Evolutionary conservation across 2,888 invertebrate genomes (phyloP).

Genomic region (Apomyelois bistriatella): DNA sequence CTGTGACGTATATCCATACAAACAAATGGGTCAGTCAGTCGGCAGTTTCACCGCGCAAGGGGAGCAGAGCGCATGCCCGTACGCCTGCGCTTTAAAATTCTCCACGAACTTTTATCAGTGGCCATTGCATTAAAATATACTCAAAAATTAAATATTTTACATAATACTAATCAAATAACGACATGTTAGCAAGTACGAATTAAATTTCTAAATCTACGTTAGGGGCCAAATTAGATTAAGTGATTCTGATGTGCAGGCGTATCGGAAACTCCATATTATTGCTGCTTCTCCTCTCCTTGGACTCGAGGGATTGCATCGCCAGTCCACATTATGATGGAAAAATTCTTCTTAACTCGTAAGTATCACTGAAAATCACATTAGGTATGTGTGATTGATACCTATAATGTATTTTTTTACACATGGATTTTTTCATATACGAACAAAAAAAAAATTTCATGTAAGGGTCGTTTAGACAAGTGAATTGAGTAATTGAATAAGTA

Average conservation of each 20-base stretch:
- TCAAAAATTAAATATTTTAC: conserved; percentile 18
- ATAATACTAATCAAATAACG: conserved; percentile 13
- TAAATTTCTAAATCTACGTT: conserved; percentile 14
- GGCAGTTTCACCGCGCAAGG: conserved; percentile 41
- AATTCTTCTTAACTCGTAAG: conserved; percentile 72
- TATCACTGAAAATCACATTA: conserved; percentile 15
- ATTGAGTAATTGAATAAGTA: too few relatives aligned
- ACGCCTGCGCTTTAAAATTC: conserved; percentile 47
- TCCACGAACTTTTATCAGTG: conserved; percentile 41
- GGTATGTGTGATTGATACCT: background rate
- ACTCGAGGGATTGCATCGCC: conserved; percentile 66
- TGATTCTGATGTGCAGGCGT: conserved; percentile 72
- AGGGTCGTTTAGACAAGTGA: too few relatives aligned
- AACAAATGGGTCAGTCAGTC: conserved; percentile 23
- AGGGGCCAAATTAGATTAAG: conserved; percentile 31
- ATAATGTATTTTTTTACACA: background rate
- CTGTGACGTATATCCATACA: conserved; percentile 23
- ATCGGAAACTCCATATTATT: conserved; percentile 49
- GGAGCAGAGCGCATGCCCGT: conserved; percentile 53
- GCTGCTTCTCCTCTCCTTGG: conserved; percentile 60
- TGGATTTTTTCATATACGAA: too few relatives aligned
- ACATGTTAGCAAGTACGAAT: conserved; percentile 24
- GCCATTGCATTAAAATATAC: conserved; percentile 28
- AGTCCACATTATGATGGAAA: conserved; percentile 65
- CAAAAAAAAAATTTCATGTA: too few relatives aligned